phyloP scores from a whole-genome alignment of 2,888 invertebrate genomes.

The Cynaeus angustus region DNA sequence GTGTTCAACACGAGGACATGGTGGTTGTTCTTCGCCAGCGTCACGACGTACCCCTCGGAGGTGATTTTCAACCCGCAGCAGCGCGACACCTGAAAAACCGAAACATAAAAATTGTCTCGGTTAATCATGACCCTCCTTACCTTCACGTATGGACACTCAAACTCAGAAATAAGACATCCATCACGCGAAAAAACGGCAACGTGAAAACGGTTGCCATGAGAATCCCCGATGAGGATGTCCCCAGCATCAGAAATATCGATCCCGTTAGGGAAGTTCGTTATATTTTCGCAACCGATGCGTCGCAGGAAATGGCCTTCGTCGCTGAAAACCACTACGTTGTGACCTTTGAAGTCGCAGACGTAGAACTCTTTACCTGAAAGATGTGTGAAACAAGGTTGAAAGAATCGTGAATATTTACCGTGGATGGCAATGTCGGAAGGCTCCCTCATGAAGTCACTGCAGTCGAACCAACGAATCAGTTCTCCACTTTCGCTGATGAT shows the following conservation, averaged over 20 bases:
- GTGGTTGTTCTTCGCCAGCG: conserved; percentile 98
- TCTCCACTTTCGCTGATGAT: conserved; percentile 94
- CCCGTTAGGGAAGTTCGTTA: conserved; percentile 98
- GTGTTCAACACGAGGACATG: conserved; percentile 97
- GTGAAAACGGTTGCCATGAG: conserved; percentile 98
- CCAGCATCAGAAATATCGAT: conserved; percentile 98
- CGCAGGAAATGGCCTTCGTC: conserved; percentile 94
- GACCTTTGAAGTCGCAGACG: conserved; percentile 98
- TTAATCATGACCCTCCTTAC: too few relatives aligned
- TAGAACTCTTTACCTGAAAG: conserved; percentile 90
- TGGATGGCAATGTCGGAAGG: conserved; percentile 97
- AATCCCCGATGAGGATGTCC: conserved; percentile 96
- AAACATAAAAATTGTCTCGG: too few relatives aligned
- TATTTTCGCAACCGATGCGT: conserved; percentile 95
- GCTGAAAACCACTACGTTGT: conserved; percentile 96
- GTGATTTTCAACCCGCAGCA: conserved; percentile 98
- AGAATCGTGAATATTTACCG: conserved; percentile 74
- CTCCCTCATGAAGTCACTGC: conserved; percentile 97
- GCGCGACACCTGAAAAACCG: conserved; percentile 87
- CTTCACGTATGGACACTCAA: conserved; percentile 98
- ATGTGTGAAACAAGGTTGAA: neutral
- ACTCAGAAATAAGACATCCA: conserved; percentile 90
- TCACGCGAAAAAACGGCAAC: conserved; percentile 96
- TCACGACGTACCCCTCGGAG: conserved; percentile 95
- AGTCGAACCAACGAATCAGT: conserved; percentile 96